phyloP scores from a whole-genome alignment of 1,140 invertebrate genomes.

The Ceratitis capitata region DNA sequence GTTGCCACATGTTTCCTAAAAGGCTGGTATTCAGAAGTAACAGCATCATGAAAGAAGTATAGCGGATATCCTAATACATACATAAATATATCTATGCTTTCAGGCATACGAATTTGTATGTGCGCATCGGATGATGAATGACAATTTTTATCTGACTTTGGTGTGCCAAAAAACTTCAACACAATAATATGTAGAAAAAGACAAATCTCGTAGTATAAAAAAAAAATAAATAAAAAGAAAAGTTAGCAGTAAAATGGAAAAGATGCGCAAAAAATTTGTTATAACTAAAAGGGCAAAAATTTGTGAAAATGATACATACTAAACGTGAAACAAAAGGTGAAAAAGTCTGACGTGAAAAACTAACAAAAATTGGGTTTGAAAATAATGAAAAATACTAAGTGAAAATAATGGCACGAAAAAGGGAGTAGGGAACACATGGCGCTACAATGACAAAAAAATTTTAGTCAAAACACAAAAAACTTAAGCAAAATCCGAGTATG shows the following conservation, averaged over 20 bases:
- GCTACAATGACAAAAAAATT: neutral
- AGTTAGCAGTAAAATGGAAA: neutral
- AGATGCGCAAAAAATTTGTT: neutral
- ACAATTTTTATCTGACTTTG: constrained; percentile 57
- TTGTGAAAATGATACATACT: neutral
- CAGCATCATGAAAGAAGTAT: too few species aligned
- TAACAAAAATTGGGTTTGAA: neutral
- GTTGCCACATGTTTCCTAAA: too few species aligned
- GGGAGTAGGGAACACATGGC: neutral
- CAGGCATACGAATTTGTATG: neutral
- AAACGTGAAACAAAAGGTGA: neutral
- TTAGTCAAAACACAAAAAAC: neutral
- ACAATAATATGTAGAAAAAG: neutral
- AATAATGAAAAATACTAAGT: neutral
- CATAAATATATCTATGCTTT: neutral
- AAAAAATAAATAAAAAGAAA: neutral
- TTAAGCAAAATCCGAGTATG: neutral
- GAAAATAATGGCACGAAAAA: neutral
- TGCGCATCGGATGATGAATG: constrained; percentile 52
- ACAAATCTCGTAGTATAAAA: neutral
- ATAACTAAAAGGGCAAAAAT: neutral
- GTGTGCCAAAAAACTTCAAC: constrained; percentile 15
- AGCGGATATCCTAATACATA: neutral
- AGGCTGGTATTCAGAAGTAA: too few species aligned
- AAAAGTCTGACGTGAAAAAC: neutral